Evolutionary conservation across 23 tunicate genomes (phyloP), one percentile per base, ranked within the genome.

Genomic region (Ascidia mentula): DNA sequence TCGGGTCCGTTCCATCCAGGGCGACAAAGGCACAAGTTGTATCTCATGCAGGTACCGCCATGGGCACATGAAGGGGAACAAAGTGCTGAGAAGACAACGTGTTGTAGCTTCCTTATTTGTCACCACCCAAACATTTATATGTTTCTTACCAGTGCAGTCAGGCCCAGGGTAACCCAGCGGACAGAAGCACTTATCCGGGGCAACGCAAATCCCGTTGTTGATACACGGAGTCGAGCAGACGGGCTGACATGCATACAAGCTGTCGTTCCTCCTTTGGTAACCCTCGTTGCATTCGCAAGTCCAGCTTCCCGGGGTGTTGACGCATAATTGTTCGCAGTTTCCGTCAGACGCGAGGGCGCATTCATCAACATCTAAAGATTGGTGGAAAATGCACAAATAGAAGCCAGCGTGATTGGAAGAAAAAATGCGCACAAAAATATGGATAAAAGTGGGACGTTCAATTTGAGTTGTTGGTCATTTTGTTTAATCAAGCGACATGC

Each of bases 301-400:
- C 92, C 91, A 92, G 31, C 88, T 77, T 1, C 97, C 97, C 28
- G 84, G 76, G 37, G 90, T 86, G 75, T 92, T 92, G 30, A 92
- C 59, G 72, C 97, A 92, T 37, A 77, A 13, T 32, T 86, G 90
- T 60, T 92, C 75, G 61, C 97, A 92, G 74, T 86, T 92, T 8
- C 97, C 97, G 1, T 42, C 69, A 0, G 91, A 82, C 18, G 82
- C 80, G 13, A 40, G 83, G 15, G 73, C n/a, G 46, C 97, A 92
- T 71, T 92, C 97, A 42, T 90, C 83, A 8, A 90, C 73, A 61
- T 90, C 96, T 53, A 6, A 40, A 32, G 31, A 59, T 40, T 20
- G 40, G 15, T 37, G 40, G 46, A 15, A 75, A n/a, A n/a, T n/a
- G n/a, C n/a, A n/a, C n/a, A n/a, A n/a, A n/a, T n/a, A n/a, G n/a